A percentile compares a stretch with the other conserved stretches of the same genome.
phyloP scores from a whole-genome alignment of 1,140 invertebrate species.

The Neodiprion virginianus region DNA sequence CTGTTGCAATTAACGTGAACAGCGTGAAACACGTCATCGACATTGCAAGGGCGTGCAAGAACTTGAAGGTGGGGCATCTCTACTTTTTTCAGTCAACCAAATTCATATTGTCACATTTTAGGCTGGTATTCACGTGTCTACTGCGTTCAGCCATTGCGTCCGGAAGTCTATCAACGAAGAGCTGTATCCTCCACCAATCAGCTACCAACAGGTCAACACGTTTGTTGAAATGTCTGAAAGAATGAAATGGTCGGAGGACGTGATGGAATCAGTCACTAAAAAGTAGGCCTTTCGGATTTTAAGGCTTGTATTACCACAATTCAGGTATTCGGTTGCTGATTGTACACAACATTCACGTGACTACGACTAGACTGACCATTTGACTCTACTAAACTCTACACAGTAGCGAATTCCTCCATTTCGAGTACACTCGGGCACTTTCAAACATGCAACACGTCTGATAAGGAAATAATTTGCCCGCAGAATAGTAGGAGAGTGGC shows the following conservation, averaged over 20 bases:
- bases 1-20: neutral
- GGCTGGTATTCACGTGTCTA: constrained; percentile 59
- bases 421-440: neutral
- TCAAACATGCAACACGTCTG: neutral
- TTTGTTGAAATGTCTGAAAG: constrained; percentile 16
- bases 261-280: constrained; percentile 24
- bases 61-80: neutral
- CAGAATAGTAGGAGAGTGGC: constrained; percentile 57
- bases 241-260: constrained; percentile 20
- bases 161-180: constrained; percentile 17
- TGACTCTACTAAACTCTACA: too few species aligned
- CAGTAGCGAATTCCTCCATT: too few species aligned
- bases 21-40: constrained; percentile 6
- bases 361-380: too few species aligned
- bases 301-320: too few species aligned
- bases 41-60: neutral
- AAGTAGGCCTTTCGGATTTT: constrained; percentile 13
- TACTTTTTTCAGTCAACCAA: neutral
- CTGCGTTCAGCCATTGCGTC: constrained; percentile 55
- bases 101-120: constrained; percentile 17
- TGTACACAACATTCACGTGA: too few species aligned
- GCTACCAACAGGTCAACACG: constrained; percentile 14
- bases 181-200: constrained; percentile 20
- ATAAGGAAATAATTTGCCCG: constrained; percentile 14
- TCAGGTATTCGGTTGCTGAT: too few species aligned